These are phyloP conservation scores for Marasmarcha lunaedactyla DNA, from an alignment of 2,888 invertebrate species.

Conservation along the genomic window DNA sequence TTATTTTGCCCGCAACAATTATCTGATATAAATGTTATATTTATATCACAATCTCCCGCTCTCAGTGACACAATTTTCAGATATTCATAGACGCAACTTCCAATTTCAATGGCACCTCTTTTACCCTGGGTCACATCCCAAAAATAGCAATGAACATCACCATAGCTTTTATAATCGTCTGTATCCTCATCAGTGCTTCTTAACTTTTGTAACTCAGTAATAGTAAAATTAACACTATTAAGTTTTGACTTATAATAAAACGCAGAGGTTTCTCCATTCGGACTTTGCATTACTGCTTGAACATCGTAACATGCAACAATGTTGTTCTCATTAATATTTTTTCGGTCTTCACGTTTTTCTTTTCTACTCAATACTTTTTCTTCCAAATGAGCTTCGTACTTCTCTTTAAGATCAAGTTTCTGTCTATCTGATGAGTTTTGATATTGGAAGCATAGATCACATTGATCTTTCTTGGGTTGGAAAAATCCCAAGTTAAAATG, in stretches of 20 bases:
- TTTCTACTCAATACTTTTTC: slow-evolving; percentile 5
- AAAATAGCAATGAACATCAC: slow-evolving; percentile 7
- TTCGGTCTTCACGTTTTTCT: slow-evolving; percentile 4
- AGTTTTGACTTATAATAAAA: slow-evolving; percentile 9
- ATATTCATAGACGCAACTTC: slow-evolving; percentile 8
- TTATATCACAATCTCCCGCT: slow-evolving; percentile 5
- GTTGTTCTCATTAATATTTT: slow-evolving; percentile 1
- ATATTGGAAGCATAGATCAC: slow-evolving; percentile 6
- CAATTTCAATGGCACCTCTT: slow-evolving; percentile 10
- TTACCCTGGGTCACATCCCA: slow-evolving; percentile 9
- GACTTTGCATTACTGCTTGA: slow-evolving; percentile 11
- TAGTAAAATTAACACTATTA: slow-evolving; percentile 10
- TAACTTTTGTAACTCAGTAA: slow-evolving; percentile 5
- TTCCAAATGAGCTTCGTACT: slow-evolving; percentile 1
- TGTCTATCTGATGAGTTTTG: slow-evolving; percentile 6
- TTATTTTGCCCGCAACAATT: slow-evolving; percentile 20
- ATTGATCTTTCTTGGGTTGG: slow-evolving; percentile 13
- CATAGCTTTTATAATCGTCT: no score
- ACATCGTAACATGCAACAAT: slow-evolving; percentile 7
- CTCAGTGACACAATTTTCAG: slow-evolving; percentile 1
- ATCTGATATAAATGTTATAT: slow-evolving; percentile 18
- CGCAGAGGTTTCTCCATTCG: slow-evolving; percentile 8
- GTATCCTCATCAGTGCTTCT: neutral
- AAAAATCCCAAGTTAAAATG: slow-evolving; percentile 12
- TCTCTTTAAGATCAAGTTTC: slow-evolving; percentile 2